Conservation (phyloP, 2,797 vertebrate species). For the Champsocephalus esox region DNA sequence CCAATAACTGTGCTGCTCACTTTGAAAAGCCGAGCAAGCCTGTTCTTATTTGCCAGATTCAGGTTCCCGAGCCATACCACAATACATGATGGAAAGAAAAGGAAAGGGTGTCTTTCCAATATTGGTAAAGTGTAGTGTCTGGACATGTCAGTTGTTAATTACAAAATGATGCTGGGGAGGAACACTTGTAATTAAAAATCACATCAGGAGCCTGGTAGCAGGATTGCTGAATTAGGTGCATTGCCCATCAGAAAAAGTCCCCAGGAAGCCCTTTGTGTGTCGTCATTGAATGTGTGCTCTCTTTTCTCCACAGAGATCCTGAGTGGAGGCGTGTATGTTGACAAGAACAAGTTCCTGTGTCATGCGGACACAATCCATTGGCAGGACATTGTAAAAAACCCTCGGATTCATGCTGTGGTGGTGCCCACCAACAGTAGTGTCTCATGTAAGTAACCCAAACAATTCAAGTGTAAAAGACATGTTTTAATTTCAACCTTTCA, state of each 20-base stretch:
- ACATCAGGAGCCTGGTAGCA: slow-evolving; percentile 14
- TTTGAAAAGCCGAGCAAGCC: no score
- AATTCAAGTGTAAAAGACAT: not conserved
- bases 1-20: no score
- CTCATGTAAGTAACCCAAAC: slow-evolving; percentile 82
- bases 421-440: slow-evolving; percentile 93
- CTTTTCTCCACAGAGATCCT: slow-evolving; percentile 90
- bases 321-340: slow-evolving; percentile 95
- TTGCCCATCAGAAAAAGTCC: slow-evolving; percentile 10
- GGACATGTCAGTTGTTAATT: slow-evolving; percentile 15
- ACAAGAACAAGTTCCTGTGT: slow-evolving; percentile 98
- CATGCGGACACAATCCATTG: slow-evolving; percentile 98
- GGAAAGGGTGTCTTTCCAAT: not conserved
- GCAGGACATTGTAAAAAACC: slow-evolving; percentile 96
- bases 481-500: not conserved
- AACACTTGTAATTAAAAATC: slow-evolving; percentile 18
- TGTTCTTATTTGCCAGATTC: no score
- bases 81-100: not conserved
- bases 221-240: slow-evolving; percentile 11
- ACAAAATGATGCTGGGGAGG: not conserved
- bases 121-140: slow-evolving; percentile 9
- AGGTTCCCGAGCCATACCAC: no score
- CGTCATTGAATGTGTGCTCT: slow-evolving; percentile 13
- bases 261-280: not conserved
- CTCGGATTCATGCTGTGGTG: slow-evolving; percentile 90